Base-by-base conservation (phyloP, 2,113 vertebrate genomes). In the Ancistrus triradiatus region DNA sequence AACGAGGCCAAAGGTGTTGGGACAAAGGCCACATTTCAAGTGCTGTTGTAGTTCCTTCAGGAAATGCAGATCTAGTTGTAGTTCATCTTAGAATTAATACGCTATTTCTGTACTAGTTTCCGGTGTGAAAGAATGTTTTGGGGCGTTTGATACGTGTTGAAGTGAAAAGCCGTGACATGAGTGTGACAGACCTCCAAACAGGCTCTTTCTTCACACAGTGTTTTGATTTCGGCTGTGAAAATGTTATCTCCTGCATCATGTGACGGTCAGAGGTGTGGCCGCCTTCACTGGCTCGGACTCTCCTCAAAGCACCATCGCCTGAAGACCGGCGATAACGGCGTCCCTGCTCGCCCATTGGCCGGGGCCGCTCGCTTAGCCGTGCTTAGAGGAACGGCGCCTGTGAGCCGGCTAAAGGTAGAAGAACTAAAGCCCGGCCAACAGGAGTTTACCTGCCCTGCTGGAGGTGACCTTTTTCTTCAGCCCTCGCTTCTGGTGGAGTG, bases 281-380 rank as follows among this genome's bases (percentile, higher is more conserved):
- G 19, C 31, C 28, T 38, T 21, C 19, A 44, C 14, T 48, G 2
- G 31, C 35, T n/a, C 73, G 55, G 67, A 59, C 43, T 18, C 59
- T 66, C 61, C 74, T 73, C 66, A 78, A 78, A 82, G 70, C 69
- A 57, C 46, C 50, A 56, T 78, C 10, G 78, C 79, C 83, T 82
- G 80, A 78, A 65, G 75, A 74, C 74, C 69, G 78, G 74, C 50
- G 80, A 86, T 85, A 86, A 81, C 73, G 66, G 46, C 43, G 22
- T 14, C 60, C 55, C 66, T 31, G 57, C 58, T 7, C 57, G 78
- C 64, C 59, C 48, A 74, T 76, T 83, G 78, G 78, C 66, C 57
- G 27, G 56, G 24, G 17, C 44, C 6, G 22, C 68, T 44, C 59
- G 62, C 63, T 78, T 65, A 69, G 50, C 63, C 35, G 49, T 19